Base-by-base conservation (phyloP, 2,113 vertebrate genomes). In the Ageneiosus marmoratus region DNA sequence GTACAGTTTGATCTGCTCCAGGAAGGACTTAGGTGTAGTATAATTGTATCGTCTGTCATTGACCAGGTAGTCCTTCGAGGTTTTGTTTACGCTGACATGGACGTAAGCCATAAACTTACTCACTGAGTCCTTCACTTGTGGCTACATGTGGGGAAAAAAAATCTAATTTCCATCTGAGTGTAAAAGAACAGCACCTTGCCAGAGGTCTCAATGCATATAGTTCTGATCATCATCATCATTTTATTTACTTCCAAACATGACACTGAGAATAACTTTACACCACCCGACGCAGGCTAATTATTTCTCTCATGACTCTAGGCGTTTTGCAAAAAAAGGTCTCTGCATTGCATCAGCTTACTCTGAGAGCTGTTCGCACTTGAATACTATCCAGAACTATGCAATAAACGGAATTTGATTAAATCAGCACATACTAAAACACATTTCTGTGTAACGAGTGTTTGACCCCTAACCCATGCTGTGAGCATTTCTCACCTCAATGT, bases 11-110 rank as follows among this genome's bases (percentile, higher is more conserved):
- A 99, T 96, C 86, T 98, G 97, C 89, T 98, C 97, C 88, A 99
- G 95, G 90, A 99, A 99, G 0, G 98, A 99, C 86, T 99, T 99
- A 37, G 98, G 97, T 0, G 98, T 99, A 53, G 97, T 98, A 90
- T 98, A 98, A 91, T 99, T 98, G 88, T 96, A 96, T 34, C 96
- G 94, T 0, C 95, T 94, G 82, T 99, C 97, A 0, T 95, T 96
- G 87, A 88, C 91, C 85, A 98, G 93, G 85, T 98, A 99, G 69
- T 94, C 86, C 73, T 85, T 95, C 22, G 97, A 99, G 9, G 88
- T 84, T 60, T 94, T 91, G 3, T 97, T 98, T 88, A 99, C 97
- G 3, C 95, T 98, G 7, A 87, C 90, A 89, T 99, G 98, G n/a
- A 98, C 93, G 0, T 95, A 95, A 1, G 97, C 97, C 98, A 87